Conservation (phyloP, 1,140 invertebrate genomes). For the Pogonomyrmex barbatus region DNA sequence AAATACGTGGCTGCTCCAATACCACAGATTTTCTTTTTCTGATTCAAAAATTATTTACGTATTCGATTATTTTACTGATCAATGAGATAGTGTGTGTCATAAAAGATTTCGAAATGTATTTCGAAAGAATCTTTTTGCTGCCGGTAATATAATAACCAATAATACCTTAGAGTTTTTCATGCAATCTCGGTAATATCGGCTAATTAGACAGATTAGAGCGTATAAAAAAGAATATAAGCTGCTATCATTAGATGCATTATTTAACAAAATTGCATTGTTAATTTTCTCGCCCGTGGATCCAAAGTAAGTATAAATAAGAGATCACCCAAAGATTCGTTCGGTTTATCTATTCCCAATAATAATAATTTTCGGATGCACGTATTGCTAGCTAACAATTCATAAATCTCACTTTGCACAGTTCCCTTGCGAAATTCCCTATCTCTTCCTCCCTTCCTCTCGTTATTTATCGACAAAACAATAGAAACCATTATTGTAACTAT, state of each 20-base stretch:
- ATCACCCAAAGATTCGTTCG: constrained; percentile 41
- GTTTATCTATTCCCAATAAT: constrained; percentile 4
- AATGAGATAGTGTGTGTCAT: constrained; percentile 46
- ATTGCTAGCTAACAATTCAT: constrained; percentile 29
- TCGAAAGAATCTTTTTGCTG: constrained; percentile 7
- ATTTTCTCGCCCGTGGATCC: background rate
- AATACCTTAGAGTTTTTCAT: constrained; percentile 13
- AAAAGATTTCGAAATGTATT: constrained; percentile 33
- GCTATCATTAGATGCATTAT: background rate
- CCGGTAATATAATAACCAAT: constrained; percentile 29
- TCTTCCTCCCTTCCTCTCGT: background rate
- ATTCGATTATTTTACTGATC: constrained; percentile 53
- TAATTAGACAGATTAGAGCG: background rate
- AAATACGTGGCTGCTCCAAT: background rate
- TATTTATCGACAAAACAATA: constrained; percentile 27
- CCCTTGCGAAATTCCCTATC: background rate
- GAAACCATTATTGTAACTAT: constrained; percentile 47
- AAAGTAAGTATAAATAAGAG: background rate
- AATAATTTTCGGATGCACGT: background rate
- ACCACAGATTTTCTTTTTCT: background rate
- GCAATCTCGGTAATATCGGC: background rate
- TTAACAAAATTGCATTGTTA: background rate
- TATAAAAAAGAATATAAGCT: background rate
- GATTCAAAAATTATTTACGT: constrained; percentile 46
- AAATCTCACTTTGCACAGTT: constrained; percentile 41